Conservation (phyloP, 2,113 vertebrate species). For the Melozone crissalis region DNA sequence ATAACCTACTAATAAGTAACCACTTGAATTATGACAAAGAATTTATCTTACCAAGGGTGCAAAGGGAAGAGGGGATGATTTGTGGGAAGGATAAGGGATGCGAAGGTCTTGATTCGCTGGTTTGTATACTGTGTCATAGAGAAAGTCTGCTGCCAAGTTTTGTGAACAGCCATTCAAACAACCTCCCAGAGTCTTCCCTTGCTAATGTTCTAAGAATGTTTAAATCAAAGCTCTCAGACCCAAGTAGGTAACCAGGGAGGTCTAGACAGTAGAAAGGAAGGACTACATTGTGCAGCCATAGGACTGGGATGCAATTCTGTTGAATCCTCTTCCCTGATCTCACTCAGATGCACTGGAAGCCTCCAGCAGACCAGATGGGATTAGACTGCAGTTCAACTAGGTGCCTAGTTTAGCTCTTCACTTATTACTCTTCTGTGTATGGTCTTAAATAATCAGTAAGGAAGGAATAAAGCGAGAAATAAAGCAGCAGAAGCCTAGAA, state of each 20-base stretch:
- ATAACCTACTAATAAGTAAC: neutral
- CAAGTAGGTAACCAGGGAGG: neutral
- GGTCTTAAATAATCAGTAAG: neutral
- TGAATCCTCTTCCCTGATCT: neutral
- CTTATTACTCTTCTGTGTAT: neutral
- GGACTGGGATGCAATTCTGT: neutral
- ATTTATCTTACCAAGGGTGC: neutral
- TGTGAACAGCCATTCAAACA: neutral
- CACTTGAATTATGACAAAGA: neutral
- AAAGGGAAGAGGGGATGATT: neutral
- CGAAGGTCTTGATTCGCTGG: neutral
- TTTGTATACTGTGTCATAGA: neutral
- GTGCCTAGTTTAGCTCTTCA: neutral
- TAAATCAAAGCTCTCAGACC: neutral
- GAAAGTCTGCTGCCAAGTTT: neutral
- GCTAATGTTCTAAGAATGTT: neutral
- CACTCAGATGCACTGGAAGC: neutral
- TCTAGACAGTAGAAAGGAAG: neutral
- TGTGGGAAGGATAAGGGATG: neutral
- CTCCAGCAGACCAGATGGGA: neutral
- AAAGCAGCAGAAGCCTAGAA: neutral
- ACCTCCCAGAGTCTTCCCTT: neutral
- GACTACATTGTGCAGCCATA: neutral
- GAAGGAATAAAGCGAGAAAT: neutral
- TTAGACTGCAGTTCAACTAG: neutral